A percentile compares a stretch with the other conserved stretches of the same genome.
Evolutionary conservation across 2,797 vertebrate genomes (phyloP).

Genomic region (Pantherophis vulpinus): DNA sequence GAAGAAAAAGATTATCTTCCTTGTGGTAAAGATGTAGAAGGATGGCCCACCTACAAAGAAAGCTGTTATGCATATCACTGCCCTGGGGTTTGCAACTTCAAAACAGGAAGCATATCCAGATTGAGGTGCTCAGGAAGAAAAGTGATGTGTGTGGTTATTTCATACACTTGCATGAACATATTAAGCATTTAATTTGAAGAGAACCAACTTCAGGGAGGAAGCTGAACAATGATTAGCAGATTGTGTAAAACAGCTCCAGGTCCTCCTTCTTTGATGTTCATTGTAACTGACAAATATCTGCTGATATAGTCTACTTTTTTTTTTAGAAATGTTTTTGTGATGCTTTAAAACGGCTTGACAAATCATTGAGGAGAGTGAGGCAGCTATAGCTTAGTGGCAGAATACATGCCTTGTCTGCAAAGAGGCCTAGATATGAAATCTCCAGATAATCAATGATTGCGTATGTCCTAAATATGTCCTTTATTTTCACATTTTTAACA

Average conservation of each 20-base stretch:
- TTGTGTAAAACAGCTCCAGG: not conserved
- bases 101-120: not conserved
- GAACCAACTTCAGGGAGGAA: not conserved
- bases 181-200: not conserved
- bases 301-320: not conserved
- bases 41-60: not conserved
- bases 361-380: not conserved
- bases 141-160: not conserved
- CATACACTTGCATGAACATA: not conserved
- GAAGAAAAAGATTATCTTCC: not conserved
- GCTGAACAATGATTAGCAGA: not conserved
- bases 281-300: not conserved
- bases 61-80: not conserved
- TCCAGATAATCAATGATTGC: not conserved
- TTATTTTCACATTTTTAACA: not conserved
- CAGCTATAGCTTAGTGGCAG: not conserved
- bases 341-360: not conserved
- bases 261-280: not conserved
- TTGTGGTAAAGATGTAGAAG: not conserved
- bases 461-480: not conserved
- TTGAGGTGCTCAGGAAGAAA: not conserved
- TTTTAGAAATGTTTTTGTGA: not conserved
- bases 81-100: not conserved
- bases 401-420: not conserved
- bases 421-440: not conserved